Evolutionary conservation across 2,113 vertebrate genomes (phyloP), one percentile per base, ranked within the genome.

Genomic region (Ceuthmochares aereus): DNA sequence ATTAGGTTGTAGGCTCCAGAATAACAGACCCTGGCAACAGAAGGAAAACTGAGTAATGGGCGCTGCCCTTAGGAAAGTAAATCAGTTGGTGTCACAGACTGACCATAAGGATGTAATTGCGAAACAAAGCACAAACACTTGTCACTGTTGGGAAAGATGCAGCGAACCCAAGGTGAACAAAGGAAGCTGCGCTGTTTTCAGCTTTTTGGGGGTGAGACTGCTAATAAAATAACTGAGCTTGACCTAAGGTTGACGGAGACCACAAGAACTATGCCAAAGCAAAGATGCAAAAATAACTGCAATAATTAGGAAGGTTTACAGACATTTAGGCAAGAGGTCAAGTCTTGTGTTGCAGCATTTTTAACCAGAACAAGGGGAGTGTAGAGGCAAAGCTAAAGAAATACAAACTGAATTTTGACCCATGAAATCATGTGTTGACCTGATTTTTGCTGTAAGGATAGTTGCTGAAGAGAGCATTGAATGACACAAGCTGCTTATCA

Each of bases 251-350:
- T 70, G 64, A 55, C n/a, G 5, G 17, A 75, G 83, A 80, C 32
- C 51, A 78, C n/a, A 82, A 84, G 34, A 88, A 34, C 14, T 22
- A 17, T 75, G 34, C 67, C 62, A 72, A 78, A 91, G 40, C 66
- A 68, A 87, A 52, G 90, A 86, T 59, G 29, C 32, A 60, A 52
- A 97, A 89, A 56, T 68, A 80, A 27, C 73, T 84, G 73, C 45
- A 84, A 19, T 89, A 82, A 79, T 79, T 86, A 84, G 73, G 68
- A 90, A 29, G 37, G 22, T 77, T 96, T 84, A 54, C 80, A 91
- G 64, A 51, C 49, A 25, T 79, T 78, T 89, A 0, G 2, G 77
- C 54, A 56, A 89, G 62, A 84, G 86, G 74, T 95, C 60, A 40
- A 20, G 43, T 55, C 49, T 72, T 49, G 17, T 66, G 58, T 90